Conservation (phyloP, 2,888 invertebrate species). For the Sepiola atlantica region DNA sequence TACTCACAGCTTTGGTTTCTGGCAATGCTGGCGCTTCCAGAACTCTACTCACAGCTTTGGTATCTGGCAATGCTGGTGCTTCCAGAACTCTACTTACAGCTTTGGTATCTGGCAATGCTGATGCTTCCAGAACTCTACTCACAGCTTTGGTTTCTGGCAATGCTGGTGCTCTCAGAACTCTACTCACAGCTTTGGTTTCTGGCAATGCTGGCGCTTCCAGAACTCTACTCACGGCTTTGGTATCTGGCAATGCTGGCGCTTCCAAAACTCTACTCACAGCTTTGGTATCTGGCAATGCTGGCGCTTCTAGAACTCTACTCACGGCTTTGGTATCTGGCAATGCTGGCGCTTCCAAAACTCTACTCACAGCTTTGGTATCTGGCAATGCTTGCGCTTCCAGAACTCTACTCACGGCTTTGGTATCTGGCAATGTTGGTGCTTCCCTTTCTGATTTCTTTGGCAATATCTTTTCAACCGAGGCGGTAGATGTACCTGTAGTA, state of each 20-base stretch:
- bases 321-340: background rate
- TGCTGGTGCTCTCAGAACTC: background rate
- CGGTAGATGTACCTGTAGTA: background rate
- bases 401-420: too few relatives aligned
- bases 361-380: background rate
- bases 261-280: background rate
- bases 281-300: background rate
- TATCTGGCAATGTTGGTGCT: background rate
- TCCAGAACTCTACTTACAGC: background rate
- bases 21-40: background rate
- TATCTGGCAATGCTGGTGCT: background rate
- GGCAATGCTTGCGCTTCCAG: background rate
- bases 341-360: background rate
- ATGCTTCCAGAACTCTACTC: background rate
- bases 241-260: background rate
- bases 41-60: background rate
- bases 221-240: too few relatives aligned
- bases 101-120: background rate
- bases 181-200: background rate
- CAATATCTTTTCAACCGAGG: background rate
- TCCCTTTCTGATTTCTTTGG: background rate
- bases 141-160: background rate
- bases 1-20: background rate
- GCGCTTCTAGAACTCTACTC: background rate
- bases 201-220: background rate